A percentile compares a stretch with the other conserved stretches of the same genome.
Conservation (phyloP, 2,888 invertebrate genomes). For the Tipula confusa region DNA sequence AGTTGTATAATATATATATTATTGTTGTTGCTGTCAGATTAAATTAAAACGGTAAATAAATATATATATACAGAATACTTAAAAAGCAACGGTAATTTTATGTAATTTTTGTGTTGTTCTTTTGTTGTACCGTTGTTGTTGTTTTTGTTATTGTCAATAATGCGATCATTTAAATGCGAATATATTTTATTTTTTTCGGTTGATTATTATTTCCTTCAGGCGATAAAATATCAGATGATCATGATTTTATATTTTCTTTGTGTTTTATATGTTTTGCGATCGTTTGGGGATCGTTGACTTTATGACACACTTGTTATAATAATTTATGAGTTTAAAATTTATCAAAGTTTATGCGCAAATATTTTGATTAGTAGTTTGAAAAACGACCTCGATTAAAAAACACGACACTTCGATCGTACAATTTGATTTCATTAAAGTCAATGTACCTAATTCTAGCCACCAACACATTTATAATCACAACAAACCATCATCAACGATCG, state of each 20-base stretch:
- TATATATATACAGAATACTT: neutral
- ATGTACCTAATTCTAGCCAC: neutral
- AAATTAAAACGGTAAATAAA: slow-evolving; percentile 25
- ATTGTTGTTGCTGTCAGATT: neutral
- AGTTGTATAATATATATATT: too few species aligned
- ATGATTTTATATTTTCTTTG: neutral
- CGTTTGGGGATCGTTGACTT: neutral
- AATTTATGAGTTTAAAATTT: too few species aligned
- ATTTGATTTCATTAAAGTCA: too few species aligned
- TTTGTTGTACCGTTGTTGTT: neutral
- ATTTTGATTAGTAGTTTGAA: too few species aligned
- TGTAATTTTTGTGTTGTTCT: neutral
- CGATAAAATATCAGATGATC: slow-evolving; percentile 6
- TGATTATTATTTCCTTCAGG: neutral
- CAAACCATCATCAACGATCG: neutral
- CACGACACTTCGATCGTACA: too few species aligned
- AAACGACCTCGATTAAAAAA: too few species aligned
- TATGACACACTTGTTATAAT: neutral
- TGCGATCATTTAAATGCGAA: slow-evolving; percentile 20
- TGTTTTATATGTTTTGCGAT: neutral
- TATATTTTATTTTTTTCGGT: neutral
- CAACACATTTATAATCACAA: neutral
- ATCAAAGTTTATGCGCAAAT: too few species aligned
- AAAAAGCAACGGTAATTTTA: neutral
- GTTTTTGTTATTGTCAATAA: neutral